Evolutionary conservation across 1,140 invertebrate species (phyloP).

Genomic region (Oreohelix idahoensis): DNA sequence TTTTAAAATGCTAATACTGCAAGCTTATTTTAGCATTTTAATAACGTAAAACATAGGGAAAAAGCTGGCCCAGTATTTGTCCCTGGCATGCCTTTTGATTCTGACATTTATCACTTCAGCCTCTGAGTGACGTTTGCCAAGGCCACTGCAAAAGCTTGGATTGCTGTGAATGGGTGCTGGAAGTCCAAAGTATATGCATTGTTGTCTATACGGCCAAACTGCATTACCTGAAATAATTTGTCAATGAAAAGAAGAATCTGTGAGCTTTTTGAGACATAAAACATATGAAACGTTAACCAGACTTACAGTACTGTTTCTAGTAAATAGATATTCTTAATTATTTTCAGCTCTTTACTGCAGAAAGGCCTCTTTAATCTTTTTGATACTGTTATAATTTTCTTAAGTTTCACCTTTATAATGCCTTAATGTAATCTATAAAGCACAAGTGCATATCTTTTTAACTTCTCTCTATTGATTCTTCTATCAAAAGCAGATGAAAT

Average conservation of each 20-base stretch:
- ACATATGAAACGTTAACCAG: too few species aligned
- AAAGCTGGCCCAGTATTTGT: background rate
- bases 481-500: too few species aligned
- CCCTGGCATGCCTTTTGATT: background rate
- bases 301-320: too few species aligned
- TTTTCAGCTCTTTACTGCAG: too few species aligned
- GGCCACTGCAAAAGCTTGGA: constrained; percentile 98
- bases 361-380: too few species aligned
- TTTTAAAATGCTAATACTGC: background rate
- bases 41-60: background rate
- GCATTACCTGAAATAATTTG: constrained; percentile 88
- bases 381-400: too few species aligned
- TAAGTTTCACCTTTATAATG: too few species aligned
- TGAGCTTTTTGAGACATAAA: too few species aligned
- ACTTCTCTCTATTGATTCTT: too few species aligned
- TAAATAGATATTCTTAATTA: too few species aligned
- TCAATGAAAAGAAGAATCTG: background rate
- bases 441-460: too few species aligned
- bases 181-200: constrained; percentile 99
- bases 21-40: background rate
- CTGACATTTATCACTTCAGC: constrained; percentile 81
- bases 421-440: too few species aligned
- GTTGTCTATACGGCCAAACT: constrained; percentile 98
- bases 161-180: constrained; percentile 97
- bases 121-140: constrained; percentile 98